phyloP scores from a whole-genome alignment of 2,797 vertebrate genomes.

The Eulemur albifrons region DNA sequence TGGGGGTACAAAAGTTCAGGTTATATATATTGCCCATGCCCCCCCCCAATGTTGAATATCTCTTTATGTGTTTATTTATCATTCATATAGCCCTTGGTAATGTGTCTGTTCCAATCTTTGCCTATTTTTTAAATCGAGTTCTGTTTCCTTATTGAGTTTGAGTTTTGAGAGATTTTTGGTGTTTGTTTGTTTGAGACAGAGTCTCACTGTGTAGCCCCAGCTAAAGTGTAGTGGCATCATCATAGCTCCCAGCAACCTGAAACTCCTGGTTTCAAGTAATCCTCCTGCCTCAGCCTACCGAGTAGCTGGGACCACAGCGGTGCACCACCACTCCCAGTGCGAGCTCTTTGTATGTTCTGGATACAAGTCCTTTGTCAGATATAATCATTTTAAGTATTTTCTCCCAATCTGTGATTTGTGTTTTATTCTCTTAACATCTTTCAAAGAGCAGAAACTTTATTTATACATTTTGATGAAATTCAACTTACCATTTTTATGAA shows the following conservation, averaged over 20 bases:
- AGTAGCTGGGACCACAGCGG: neutral
- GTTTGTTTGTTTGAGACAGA: neutral
- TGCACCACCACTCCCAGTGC: neutral
- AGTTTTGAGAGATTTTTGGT: neutral
- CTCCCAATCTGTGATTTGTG: neutral
- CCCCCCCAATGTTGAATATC: neutral
- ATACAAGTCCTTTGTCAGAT: neutral
- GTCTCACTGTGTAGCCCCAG: neutral
- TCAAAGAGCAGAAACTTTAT: neutral
- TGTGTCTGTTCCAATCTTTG: neutral
- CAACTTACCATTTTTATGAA: neutral
- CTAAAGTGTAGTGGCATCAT: neutral
- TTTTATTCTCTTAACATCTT: slow-evolving; percentile 15
- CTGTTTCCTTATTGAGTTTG: neutral
- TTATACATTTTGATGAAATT: neutral
- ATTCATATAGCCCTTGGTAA: neutral
- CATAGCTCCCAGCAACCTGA: neutral
- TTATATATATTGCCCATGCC: no score
- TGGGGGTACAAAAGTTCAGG: no score
- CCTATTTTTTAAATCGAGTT: neutral
- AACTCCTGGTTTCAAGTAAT: neutral
- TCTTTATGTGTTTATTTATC: neutral
- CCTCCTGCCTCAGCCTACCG: neutral
- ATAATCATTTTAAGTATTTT: neutral
- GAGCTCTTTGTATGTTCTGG: neutral